A percentile compares a stretch with the other conserved stretches of the same genome.
phyloP scores from a whole-genome alignment of 2,797 vertebrate genomes.

The Sphaeramia orbicularis region DNA sequence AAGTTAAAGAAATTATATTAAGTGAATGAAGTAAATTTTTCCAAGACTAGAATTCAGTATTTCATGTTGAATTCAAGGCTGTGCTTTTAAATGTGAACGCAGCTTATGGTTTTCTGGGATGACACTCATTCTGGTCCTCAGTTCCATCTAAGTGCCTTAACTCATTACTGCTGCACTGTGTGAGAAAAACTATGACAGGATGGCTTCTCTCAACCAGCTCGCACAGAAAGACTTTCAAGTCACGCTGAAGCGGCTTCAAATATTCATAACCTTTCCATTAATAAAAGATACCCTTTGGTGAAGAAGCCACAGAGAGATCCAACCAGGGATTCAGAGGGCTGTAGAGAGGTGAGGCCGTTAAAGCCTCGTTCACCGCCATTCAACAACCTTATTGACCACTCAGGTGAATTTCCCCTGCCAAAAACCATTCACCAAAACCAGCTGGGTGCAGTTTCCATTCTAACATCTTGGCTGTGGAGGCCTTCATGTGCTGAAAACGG shows the following conservation, averaged over 20 bases:
- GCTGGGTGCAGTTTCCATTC: no score
- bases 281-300: constrained; percentile 42
- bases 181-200: constrained; percentile 17
- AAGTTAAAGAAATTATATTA: no score
- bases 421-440: no score
- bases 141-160: constrained; percentile 5
- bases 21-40: no score
- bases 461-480: no score
- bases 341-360: no score
- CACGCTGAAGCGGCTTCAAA: constrained; percentile 40
- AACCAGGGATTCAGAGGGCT: neutral
- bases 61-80: neutral
- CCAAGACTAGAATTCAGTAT: no score
- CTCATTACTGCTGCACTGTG: constrained; percentile 9
- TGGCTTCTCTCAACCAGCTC: neutral
- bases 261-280: constrained; percentile 51
- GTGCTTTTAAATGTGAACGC: neutral
- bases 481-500: no score
- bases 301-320: neutral
- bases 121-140: neutral
- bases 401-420: no score
- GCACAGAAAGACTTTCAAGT: constrained; percentile 39
- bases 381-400: no score
- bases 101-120: no score
- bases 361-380: no score